Conservation (phyloP, 2,113 vertebrate genomes). For the Brachyhypopomus occidentalis region DNA sequence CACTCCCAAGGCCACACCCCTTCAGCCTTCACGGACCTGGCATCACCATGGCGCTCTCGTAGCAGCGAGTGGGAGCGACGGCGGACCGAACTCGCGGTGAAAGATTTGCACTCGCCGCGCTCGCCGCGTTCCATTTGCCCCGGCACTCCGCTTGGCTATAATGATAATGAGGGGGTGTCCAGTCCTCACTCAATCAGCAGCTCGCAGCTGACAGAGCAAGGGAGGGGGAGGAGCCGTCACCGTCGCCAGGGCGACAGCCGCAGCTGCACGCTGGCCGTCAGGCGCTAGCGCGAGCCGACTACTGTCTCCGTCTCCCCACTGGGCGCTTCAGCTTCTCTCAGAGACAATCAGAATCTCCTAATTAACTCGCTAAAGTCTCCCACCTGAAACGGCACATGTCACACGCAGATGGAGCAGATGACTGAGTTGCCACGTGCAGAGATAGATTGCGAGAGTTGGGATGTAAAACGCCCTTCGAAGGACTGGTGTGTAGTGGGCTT, state of each 20-base stretch:
- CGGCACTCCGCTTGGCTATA: slow-evolving; percentile 32
- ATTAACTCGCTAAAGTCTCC: slow-evolving; percentile 37
- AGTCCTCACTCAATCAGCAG: slow-evolving; percentile 49
- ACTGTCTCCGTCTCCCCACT: slow-evolving; percentile 20
- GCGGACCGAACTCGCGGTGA: neutral
- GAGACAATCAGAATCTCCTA: slow-evolving; percentile 47
- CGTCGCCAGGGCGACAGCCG: slow-evolving; percentile 18
- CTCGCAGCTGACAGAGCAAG: neutral
- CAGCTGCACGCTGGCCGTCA: slow-evolving; percentile 51
- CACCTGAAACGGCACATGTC: slow-evolving; percentile 26
- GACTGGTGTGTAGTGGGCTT: too few relatives aligned
- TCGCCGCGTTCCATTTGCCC: neutral
- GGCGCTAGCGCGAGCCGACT: slow-evolving; percentile 35
- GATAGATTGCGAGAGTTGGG: neutral
- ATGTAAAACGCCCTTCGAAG: neutral
- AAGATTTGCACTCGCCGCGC: neutral
- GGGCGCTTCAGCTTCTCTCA: slow-evolving; percentile 25
- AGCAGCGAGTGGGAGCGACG: too few relatives aligned
- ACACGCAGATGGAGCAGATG: neutral
- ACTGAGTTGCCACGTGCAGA: slow-evolving; percentile 21
- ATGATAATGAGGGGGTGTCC: slow-evolving; percentile 46
- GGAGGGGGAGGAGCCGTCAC: slow-evolving; percentile 3
- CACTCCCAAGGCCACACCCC: too few relatives aligned
- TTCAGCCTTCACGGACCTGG: neutral
- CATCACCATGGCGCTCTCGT: neutral